Conservation (phyloP, 2,113 vertebrate genomes). For the Perccottus glenii region DNA sequence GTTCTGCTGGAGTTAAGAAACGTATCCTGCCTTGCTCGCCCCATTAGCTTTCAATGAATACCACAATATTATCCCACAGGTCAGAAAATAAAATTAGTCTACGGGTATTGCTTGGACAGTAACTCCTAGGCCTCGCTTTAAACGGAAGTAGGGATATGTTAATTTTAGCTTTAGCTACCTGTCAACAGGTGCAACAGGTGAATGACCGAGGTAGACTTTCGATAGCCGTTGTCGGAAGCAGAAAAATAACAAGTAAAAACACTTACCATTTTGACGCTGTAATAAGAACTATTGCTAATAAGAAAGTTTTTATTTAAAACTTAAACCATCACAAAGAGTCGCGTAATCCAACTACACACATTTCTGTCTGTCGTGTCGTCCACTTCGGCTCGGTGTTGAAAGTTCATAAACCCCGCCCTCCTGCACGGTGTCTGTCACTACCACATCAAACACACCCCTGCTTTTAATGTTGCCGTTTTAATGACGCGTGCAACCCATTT, state of each 20-base stretch:
- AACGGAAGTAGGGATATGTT: not conserved
- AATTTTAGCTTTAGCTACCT: constrained; percentile 34
- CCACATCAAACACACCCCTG: not conserved
- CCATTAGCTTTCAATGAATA: not conserved
- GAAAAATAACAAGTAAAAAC: not conserved
- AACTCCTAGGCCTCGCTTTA: too few species aligned
- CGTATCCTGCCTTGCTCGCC: constrained; percentile 21
- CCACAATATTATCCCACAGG: not conserved
- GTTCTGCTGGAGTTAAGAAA: constrained; percentile 50
- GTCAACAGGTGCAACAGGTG: constrained; percentile 70
- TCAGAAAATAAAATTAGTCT: not conserved
- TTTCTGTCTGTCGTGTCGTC: constrained; percentile 34
- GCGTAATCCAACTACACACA: constrained; percentile 39
- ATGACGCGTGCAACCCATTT: not conserved
- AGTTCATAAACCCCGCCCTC: constrained; percentile 63
- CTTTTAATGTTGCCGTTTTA: not conserved
- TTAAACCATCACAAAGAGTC: constrained; percentile 57
- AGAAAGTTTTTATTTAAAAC: not conserved
- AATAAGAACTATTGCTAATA: not conserved
- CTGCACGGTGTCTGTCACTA: constrained; percentile 36
- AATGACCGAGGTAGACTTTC: constrained; percentile 9
- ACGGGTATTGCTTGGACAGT: accelerated
- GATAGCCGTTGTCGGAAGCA: constrained; percentile 2
- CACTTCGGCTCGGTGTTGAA: constrained; percentile 9
- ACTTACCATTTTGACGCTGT: constrained; percentile 67